phyloP scores from a whole-genome alignment of 2,797 vertebrate species.

The Myripristis murdjan region DNA sequence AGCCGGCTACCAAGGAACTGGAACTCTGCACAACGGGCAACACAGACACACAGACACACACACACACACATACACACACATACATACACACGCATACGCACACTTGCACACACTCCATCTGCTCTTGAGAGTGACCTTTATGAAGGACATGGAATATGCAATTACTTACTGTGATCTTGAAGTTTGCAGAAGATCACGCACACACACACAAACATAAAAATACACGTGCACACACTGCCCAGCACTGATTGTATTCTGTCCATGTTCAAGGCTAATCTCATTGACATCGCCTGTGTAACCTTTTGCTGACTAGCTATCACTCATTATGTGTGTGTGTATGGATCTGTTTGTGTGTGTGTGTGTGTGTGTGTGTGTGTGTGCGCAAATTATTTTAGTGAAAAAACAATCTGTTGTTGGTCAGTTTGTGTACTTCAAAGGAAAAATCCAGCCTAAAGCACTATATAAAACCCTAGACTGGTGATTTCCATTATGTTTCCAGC shows the following conservation, averaged over 20 bases:
- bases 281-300: slow-evolving; percentile 32
- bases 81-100: not conserved
- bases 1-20: no score
- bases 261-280: slow-evolving; percentile 24
- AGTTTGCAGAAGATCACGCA: not conserved
- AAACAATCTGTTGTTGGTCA: no score
- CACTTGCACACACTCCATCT: not conserved
- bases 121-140: slow-evolving; percentile 1
- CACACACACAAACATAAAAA: not conserved
- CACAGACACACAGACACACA: no score
- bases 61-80: no score
- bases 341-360: no score
- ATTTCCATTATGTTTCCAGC: no score
- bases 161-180: not conserved
- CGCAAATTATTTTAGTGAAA: no score
- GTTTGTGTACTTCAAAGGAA: no score
- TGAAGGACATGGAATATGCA: not conserved
- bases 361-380: no score
- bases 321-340: slow-evolving; percentile 9
- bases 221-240: slow-evolving; percentile 7
- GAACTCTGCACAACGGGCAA: no score
- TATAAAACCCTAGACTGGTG: no score
- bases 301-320: slow-evolving; percentile 25
- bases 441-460: no score
- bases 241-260: slow-evolving; percentile 16